Conservation (phyloP, 2,113 vertebrate species). For the Serinus canaria region DNA sequence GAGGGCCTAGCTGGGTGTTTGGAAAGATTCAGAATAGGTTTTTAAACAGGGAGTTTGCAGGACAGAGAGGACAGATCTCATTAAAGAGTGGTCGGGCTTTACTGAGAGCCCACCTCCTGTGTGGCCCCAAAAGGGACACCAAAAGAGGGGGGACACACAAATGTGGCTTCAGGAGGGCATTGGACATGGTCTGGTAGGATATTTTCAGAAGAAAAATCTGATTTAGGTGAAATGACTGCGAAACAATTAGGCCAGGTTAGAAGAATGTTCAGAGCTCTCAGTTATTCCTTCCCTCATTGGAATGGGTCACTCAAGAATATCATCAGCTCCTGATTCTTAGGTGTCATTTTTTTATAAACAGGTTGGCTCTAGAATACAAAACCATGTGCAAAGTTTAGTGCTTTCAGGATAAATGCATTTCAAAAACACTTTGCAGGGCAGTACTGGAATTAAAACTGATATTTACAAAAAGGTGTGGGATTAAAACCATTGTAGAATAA, state of each 20-base stretch:
- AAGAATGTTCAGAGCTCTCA: not conserved
- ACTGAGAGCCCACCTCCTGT: not conserved
- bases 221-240: not conserved
- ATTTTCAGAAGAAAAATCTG: not conserved
- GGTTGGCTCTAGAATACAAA: not conserved
- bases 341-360: not conserved
- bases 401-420: not conserved
- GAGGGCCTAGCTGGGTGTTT: not conserved
- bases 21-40: not conserved
- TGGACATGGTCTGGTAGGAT: rapidly evolving
- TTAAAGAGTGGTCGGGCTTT: not conserved
- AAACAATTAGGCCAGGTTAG: not conserved
- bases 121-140: not conserved
- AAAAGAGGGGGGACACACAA: not conserved
- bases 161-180: not conserved
- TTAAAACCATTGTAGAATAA: not conserved
- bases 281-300: not conserved
- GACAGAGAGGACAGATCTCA: not conserved
- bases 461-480: not conserved
- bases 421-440: not conserved
- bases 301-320: not conserved
- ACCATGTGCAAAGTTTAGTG: rapidly evolving
- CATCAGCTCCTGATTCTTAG: not conserved
- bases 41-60: not conserved
- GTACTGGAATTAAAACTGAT: not conserved